Percentiles rank a stretch among this genome's conserved stretches.
Evolutionary conservation across 1,140 invertebrate genomes (phyloP).

Genomic region (Drosophila yakuba): DNA sequence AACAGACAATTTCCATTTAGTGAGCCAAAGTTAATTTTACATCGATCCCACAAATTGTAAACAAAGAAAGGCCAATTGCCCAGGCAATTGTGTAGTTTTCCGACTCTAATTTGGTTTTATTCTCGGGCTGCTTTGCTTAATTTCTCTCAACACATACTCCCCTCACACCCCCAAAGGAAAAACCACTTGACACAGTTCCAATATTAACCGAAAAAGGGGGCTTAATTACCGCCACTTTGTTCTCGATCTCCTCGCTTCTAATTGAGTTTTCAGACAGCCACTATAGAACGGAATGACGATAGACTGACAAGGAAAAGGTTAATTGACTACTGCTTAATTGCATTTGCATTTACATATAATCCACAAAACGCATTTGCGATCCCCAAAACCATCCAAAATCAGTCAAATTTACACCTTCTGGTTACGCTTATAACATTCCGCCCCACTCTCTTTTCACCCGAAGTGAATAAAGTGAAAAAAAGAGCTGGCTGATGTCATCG

Average conservation of each 20-base stretch:
- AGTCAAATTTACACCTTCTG: conserved; percentile 19
- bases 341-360: too few relatives aligned
- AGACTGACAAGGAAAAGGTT: not conserved
- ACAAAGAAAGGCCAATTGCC: conserved; percentile 13
- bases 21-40: conserved; percentile 28
- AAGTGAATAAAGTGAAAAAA: not conserved
- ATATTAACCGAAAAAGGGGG: not conserved
- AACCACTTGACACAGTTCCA: conserved; percentile 48
- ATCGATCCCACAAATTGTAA: conserved; percentile 31
- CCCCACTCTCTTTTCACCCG: conserved; percentile 11
- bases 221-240: conserved; percentile 47
- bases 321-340: not conserved
- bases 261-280: conserved; percentile 16
- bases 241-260: conserved; percentile 38
- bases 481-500: conserved; percentile 34
- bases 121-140: conserved; percentile 26
- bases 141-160: conserved; percentile 33
- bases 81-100: conserved; percentile 8
- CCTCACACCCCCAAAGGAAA: too few relatives aligned
- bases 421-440: conserved; percentile 6
- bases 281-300: not conserved
- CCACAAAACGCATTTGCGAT: not conserved
- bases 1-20: conserved; percentile 26
- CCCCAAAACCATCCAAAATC: not conserved
- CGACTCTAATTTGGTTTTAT: conserved; percentile 6